Evolutionary conservation across 2,888 invertebrate genomes (phyloP).

Genomic region (Sthenelais limicola): DNA sequence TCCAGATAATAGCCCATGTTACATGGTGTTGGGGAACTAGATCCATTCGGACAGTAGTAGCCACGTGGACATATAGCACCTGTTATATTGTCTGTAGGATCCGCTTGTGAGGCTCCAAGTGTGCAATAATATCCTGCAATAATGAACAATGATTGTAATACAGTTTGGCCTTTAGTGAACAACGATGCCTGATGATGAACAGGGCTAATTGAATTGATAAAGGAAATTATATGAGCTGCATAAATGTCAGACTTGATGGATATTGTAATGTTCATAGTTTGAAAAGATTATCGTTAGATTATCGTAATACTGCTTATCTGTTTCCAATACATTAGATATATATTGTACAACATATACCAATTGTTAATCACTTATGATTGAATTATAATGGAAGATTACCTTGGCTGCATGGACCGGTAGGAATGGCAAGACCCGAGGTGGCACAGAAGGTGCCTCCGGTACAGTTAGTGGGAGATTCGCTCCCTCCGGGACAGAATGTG

Average conservation of each 20-base stretch:
- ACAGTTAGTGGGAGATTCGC: constrained; percentile 60
- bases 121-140: constrained; percentile 66
- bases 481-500: constrained; percentile 65
- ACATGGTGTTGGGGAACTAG: constrained; percentile 58
- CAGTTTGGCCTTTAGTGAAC: no score
- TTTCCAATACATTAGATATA: no score
- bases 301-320: no score
- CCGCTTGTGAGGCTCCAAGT: constrained; percentile 54
- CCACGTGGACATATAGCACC: constrained; percentile 66
- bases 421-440: constrained; percentile 55
- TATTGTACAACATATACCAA: neutral
- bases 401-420: constrained; percentile 61
- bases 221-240: no score
- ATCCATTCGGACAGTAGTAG: constrained; percentile 65
- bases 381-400: constrained; percentile 52
- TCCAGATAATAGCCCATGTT: constrained; percentile 66
- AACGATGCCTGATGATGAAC: no score
- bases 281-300: no score
- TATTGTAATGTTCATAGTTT: no score
- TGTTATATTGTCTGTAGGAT: constrained; percentile 61
- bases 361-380: neutral
- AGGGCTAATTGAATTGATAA: no score
- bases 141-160: no score
- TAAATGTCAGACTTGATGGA: neutral
- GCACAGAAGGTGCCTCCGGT: constrained; percentile 64